Evolutionary conservation across 2,888 invertebrate species (phyloP), one percentile per base, ranked within the genome.

Genomic region (Magallana nippona): DNA sequence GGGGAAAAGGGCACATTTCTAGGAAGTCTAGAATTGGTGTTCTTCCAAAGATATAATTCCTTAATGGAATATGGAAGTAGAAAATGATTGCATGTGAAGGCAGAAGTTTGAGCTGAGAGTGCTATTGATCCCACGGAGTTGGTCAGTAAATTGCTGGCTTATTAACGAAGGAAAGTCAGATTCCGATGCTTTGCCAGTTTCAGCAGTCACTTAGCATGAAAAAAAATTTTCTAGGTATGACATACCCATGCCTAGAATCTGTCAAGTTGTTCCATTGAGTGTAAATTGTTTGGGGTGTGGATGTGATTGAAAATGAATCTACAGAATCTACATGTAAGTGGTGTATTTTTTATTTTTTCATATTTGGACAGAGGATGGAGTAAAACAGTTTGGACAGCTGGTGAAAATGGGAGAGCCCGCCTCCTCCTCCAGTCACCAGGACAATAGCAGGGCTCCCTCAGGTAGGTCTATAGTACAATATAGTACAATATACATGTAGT

Each of bases 61-160:
- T 27, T 71, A 71, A 22, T 71, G 71, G 71, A 71, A 71, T 71
- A 71, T 71, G 32, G 71, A 71, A 71, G 71, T 19, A 71, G 71
- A 71, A 32, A 71, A 71, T 71, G 71, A 71, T 71, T 71, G 71
- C 71, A 71, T 71, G 71, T 71, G 71, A 71, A 71, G 71, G 71
- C 71, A 71, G 71, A 71, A 22, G 71, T 71, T 71, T 71, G 22
- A 71, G 71, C 71, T 15, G 27, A 71, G 71, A 71, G 13, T 71
- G 71, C 22, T 71, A 71, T 71, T 71, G 71, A 71, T 71, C 71
- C 32, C 22, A 63, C 22, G 1, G 71, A 71, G 71, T 71, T 71
- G 71, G 71, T 71, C 71, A 71, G 71, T 71, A 32, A 71, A 71
- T 71, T 71, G 71, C 71, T 32, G 11, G 71, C 27, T 71, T 71